A percentile compares a stretch with the other conserved stretches of the same genome.
phyloP scores from a whole-genome alignment of 2,113 vertebrate species.

The Burhinus bistriatus region DNA sequence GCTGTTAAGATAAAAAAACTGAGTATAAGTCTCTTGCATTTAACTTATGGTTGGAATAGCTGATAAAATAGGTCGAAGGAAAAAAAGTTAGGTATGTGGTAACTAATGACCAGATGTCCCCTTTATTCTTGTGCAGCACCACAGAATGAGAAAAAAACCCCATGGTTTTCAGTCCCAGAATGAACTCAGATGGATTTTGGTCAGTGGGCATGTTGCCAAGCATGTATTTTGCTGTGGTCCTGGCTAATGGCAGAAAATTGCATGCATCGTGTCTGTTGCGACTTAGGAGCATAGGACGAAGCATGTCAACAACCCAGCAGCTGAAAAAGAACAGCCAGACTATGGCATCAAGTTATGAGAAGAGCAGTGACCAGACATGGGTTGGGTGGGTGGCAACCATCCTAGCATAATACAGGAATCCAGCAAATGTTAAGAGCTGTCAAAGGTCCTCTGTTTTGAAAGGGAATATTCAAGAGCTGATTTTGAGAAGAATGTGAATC shows the following conservation, averaged over 20 bases:
- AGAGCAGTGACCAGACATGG: neutral
- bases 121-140: neutral
- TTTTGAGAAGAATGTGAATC: neutral
- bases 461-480: neutral
- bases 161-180: neutral
- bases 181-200: neutral
- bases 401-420: neutral
- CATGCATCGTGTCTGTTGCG: neutral
- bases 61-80: neutral
- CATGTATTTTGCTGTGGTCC: neutral
- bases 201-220: neutral
- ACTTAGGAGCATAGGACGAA: neutral
- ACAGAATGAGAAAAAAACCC: neutral
- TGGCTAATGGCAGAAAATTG: neutral
- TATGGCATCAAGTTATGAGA: neutral
- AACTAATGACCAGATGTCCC: neutral
- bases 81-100: rapidly evolving
- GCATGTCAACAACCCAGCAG: neutral
- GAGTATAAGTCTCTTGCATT: no score
- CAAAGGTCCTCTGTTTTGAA: neutral
- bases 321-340: neutral
- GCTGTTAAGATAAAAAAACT: neutral
- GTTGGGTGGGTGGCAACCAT: neutral
- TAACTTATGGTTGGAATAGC: neutral
- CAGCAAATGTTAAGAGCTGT: neutral